A percentile compares a stretch with the other conserved stretches of the same genome.
phyloP scores from a whole-genome alignment of 2,888 invertebrate species.

The Conomelus anceps region DNA sequence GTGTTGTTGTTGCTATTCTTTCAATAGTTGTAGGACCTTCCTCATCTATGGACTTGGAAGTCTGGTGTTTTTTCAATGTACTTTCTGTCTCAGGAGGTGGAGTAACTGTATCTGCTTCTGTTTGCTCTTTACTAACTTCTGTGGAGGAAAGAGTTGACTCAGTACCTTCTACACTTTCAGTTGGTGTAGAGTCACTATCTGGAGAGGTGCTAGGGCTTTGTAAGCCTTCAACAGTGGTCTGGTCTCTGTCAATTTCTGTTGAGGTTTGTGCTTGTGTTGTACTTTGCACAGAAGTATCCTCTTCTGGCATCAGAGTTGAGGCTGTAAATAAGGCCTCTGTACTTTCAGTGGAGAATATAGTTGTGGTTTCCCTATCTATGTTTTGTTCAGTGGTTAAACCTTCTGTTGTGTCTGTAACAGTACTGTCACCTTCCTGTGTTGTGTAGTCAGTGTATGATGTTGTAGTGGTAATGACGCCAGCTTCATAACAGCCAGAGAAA shows the following conservation, averaged over 20 bases:
- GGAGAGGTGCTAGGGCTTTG: constrained; percentile 23
- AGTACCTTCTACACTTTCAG: constrained; percentile 21
- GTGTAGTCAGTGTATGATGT: constrained; percentile 11
- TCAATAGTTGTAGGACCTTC: neutral
- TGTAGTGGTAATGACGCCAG: constrained; percentile 18
- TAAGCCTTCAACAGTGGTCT: constrained; percentile 25
- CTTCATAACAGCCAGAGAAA: constrained; percentile 25
- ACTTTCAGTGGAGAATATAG: neutral
- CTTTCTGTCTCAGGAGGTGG: neutral
- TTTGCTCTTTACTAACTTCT: neutral
- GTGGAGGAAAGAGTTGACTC: constrained; percentile 1
- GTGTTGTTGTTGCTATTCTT: constrained; percentile 11
- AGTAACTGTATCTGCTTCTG: constrained; percentile 14
- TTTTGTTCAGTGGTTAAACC: constrained; percentile 1
- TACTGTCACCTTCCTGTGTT: constrained; percentile 8
- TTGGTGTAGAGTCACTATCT: neutral
- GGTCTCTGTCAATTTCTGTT: neutral
- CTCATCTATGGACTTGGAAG: constrained; percentile 5
- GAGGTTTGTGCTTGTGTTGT: constrained; percentile 10
- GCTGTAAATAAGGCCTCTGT: constrained; percentile 13
- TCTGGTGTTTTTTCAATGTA: neutral
- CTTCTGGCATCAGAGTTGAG: constrained; percentile 13
- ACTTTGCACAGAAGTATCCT: constrained; percentile 5
- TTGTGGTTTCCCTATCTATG: constrained; percentile 31
- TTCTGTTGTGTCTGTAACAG: neutral